Base-by-base conservation (phyloP, 1,140 invertebrate genomes). In the Battus philenor region DNA sequence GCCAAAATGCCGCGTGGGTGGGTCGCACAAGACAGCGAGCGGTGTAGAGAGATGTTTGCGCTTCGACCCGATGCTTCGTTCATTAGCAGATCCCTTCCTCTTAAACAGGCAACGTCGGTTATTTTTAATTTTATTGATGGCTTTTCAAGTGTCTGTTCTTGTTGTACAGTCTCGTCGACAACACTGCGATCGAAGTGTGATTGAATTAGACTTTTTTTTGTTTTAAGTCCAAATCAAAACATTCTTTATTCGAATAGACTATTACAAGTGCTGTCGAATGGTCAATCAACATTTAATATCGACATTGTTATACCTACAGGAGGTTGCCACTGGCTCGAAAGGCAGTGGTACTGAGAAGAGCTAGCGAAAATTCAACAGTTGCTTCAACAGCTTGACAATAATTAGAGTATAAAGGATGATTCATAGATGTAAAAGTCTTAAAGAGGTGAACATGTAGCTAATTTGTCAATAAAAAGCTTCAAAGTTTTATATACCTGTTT, bases 51-150 rank as follows among this genome's bases (percentile, higher is more conserved):
- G 45, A 41, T 41, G 8, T 43, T 60, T 54, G 66, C 45, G 36
- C 29, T 4, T 30, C 20, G 49, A 30, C 27, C 31, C 8, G 54
- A 47, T 36, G 41, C 16, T 51, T 50, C 46, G 48, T 68, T 68
- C 59, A 69, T 69, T 72, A 67, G 63, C 53, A 59, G 54, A 38
- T 52, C 47, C 63, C 67, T 62, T 68, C 47, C 50, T 56, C 53
- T 68, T 64, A 62, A 63, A 53, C 60, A 60, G 64, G 67, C 59
- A 58, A 52, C 50, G 61, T 68, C 54, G 61, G 58, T 64, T 62
- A 59, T 59, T 57, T 72, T 57, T 24, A 50, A 59, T 63, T 70
- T 66, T 66, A 58, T 71, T 66, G 55, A 56, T 57, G 47, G 46
- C 32, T 51, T 55, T 57, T 58, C 34, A 47, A 31, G 32, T 45